Conservation (phyloP, 2,113 vertebrate genomes). For the Plestiodon gilberti region DNA sequence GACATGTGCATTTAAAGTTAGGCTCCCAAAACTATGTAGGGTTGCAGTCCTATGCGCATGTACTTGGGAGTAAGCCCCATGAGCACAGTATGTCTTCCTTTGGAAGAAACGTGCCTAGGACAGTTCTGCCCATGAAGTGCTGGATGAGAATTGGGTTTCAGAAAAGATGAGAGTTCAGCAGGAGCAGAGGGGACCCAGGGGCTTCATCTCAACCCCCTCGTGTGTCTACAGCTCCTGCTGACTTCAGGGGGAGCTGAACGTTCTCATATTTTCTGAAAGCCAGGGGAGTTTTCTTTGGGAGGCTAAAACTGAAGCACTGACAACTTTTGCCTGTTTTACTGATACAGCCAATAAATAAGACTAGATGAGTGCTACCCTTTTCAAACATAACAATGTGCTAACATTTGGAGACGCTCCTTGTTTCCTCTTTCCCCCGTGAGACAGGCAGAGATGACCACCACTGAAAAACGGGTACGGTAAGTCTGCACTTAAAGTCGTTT, state of each 20-base stretch:
- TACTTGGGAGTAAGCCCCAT: no score
- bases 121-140: constrained; percentile 12
- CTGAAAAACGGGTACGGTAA: not conserved
- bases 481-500: no score
- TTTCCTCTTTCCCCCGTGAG: not conserved
- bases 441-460: not conserved
- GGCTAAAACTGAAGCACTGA: not conserved
- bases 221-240: not conserved
- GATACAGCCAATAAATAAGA: not conserved
- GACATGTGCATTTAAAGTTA: constrained; percentile 50
- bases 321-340: not conserved
- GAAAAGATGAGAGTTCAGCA: not conserved
- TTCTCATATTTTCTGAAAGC: not conserved
- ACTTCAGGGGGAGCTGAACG: not conserved
- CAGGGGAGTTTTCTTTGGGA: constrained; percentile 25
- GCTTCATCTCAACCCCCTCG: not conserved
- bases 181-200: not conserved
- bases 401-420: not conserved
- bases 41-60: no score
- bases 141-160: constrained; percentile 23
- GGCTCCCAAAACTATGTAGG: constrained; percentile 35
- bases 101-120: no score
- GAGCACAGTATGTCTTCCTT: no score
- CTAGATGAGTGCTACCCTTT: not conserved
- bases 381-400: not conserved